phyloP scores from a whole-genome alignment of 2,888 invertebrate species.

The Spatulosminthurus flaviceps region DNA sequence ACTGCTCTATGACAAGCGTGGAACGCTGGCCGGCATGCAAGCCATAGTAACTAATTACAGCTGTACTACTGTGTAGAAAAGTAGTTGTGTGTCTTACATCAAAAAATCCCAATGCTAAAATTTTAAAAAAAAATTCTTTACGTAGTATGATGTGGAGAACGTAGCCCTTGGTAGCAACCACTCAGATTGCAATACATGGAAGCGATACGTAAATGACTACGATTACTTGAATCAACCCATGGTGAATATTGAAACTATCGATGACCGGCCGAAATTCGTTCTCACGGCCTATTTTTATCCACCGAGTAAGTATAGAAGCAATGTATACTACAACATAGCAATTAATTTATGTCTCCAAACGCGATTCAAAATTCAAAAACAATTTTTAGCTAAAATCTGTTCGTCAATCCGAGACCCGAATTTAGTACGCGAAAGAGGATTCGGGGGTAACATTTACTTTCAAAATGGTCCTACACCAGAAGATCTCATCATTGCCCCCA shows the following conservation, averaged over 20 bases:
- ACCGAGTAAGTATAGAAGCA: neutral
- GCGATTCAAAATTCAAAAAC: no score
- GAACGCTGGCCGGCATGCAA: conserved; percentile 33
- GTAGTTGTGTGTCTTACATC: neutral
- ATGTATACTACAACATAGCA: no score
- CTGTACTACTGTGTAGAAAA: neutral
- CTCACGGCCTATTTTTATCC: conserved; percentile 38
- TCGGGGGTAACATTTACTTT: conserved; percentile 32
- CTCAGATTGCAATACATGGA: neutral
- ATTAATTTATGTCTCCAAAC: no score
- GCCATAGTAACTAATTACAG: conserved; percentile 19
- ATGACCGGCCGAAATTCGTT: neutral
- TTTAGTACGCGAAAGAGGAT: neutral
- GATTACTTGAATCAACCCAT: neutral
- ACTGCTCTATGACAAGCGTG: conserved; percentile 23
- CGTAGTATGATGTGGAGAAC: conserved; percentile 1
- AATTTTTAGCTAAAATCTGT: conserved; percentile 24
- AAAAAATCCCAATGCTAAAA: neutral
- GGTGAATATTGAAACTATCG: neutral
- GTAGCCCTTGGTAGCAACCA: neutral
- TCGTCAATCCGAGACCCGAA: neutral
- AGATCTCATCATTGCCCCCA: neutral
- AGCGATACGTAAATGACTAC: neutral
- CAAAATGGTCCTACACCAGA: conserved; percentile 37
- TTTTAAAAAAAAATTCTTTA: neutral